These are phyloP conservation scores for Callaeas wilsoni DNA, from an alignment of 2,113 vertebrate species.

Conservation along the genomic window DNA sequence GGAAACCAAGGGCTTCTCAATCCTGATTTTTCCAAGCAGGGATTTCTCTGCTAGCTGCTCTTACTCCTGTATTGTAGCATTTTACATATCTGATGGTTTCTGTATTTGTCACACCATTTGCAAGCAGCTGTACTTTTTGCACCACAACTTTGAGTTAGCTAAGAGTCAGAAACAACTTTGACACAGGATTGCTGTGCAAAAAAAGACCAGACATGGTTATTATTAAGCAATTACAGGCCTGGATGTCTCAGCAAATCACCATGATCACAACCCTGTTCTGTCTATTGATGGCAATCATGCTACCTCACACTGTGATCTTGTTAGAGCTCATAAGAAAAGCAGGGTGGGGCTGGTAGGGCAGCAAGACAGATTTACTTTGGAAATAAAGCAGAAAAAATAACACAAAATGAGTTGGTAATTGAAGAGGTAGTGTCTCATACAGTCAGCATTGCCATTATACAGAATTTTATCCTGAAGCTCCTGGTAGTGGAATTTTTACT, in stretches of 20 bases:
- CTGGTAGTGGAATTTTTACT: not conserved
- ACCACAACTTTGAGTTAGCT: not conserved
- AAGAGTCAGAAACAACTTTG: not conserved
- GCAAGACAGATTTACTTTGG: not conserved
- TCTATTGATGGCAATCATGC: not conserved
- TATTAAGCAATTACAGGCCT: not conserved
- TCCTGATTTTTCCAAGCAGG: not conserved
- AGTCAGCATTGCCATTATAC: not conserved
- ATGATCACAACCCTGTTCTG: not conserved
- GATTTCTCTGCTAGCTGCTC: not conserved
- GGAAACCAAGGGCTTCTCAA: not conserved
- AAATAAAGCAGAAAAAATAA: constrained; percentile 19
- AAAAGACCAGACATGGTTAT: not conserved
- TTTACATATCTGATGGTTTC: not conserved
- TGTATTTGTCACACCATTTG: not conserved
- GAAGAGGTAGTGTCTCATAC: not conserved
- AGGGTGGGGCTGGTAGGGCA: not conserved
- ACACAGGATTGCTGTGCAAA: not conserved
- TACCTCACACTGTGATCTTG: constrained; percentile 13
- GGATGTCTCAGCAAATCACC: constrained; percentile 8
- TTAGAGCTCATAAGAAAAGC: not conserved
- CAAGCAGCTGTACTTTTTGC: not conserved
- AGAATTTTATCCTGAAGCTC: not conserved
- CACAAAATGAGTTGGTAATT: not conserved
- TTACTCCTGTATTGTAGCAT: not conserved